Conservation (phyloP, 92 coral and sea anemone genomes). For the Anthopleura xanthogrammica region DNA sequence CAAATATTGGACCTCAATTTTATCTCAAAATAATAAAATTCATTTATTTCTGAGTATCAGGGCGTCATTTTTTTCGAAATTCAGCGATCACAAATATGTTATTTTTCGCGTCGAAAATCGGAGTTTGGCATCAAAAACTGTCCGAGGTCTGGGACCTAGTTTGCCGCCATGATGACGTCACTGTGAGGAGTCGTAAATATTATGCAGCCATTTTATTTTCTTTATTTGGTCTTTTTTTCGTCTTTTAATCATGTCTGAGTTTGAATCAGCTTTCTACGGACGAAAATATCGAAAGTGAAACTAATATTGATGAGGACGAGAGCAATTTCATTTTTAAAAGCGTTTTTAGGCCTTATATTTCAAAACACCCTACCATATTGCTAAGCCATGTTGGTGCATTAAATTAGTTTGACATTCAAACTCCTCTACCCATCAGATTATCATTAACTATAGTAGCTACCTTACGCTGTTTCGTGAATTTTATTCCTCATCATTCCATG, state of each 20-base stretch:
- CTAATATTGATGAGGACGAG: neutral
- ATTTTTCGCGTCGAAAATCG: neutral
- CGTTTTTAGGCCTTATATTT: neutral
- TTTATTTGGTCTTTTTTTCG: too few species aligned
- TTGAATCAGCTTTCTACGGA: neutral
- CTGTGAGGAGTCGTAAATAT: neutral
- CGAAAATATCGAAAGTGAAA: neutral
- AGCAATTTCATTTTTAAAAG: neutral
- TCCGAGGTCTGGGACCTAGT: neutral
- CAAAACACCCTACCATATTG: too few species aligned
- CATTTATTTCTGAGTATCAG: neutral
- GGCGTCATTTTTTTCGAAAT: neutral
- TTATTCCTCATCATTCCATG: neutral
- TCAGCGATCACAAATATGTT: neutral
- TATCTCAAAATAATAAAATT: too few species aligned
- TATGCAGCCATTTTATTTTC: too few species aligned
- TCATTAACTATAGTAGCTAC: neutral
- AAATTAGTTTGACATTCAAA: too few species aligned
- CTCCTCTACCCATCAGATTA: too few species aligned
- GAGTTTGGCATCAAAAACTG: neutral
- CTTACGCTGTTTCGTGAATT: neutral
- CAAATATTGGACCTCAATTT: neutral
- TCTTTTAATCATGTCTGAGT: neutral
- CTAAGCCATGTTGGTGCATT: too few species aligned
- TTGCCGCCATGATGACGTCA: neutral